phyloP scores from a whole-genome alignment of 2,113 vertebrate species.

The Alexandromys fortis region DNA sequence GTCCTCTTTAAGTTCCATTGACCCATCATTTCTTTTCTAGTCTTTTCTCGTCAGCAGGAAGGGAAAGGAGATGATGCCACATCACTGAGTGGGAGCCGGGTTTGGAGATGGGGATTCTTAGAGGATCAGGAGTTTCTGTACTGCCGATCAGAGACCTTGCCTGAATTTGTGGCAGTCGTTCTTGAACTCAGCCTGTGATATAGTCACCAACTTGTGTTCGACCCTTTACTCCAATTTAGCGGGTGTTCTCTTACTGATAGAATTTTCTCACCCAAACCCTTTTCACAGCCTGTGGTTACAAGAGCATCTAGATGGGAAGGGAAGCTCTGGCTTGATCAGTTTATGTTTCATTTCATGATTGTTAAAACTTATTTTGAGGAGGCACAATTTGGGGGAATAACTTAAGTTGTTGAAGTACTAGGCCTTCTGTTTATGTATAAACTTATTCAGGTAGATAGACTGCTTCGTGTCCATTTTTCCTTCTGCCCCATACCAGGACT shows the following conservation, averaged over 20 bases:
- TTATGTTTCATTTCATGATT: neutral
- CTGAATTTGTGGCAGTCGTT: neutral
- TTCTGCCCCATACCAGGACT: neutral
- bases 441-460: neutral
- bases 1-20: neutral
- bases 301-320: neutral
- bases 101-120: neutral
- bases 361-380: slow-evolving; percentile 30
- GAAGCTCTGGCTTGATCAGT: neutral
- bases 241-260: neutral
- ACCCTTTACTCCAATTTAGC: neutral
- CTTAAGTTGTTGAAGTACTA: neutral
- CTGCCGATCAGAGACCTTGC: neutral
- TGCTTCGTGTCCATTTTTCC: neutral
- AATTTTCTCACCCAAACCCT: neutral
- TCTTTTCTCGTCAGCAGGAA: neutral
- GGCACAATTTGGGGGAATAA: neutral
- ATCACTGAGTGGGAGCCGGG: neutral
- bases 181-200: neutral
- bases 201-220: neutral
- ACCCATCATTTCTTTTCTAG: neutral
- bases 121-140: neutral
- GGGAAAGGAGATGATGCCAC: neutral
- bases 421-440: neutral
- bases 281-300: neutral